These are phyloP conservation scores for Pao palembangensis DNA, from an alignment of 2,113 vertebrate species.

Conservation along the genomic window DNA sequence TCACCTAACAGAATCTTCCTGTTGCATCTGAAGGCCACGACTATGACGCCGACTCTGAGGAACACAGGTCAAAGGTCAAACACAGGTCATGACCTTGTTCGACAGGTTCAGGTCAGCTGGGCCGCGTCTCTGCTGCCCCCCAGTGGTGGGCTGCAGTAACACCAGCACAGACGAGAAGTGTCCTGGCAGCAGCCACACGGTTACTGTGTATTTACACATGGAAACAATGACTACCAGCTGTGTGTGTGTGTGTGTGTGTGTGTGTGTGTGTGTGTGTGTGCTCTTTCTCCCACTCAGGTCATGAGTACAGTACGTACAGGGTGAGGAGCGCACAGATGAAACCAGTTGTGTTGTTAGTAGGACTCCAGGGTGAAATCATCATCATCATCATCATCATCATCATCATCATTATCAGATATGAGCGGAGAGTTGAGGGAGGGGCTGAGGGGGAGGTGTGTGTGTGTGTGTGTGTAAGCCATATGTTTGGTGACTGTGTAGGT, in stretches of 20 bases:
- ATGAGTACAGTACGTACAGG: constrained; percentile 47
- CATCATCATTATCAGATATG: no score
- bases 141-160: not conserved
- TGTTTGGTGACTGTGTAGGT: constrained; percentile 61
- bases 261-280: constrained; percentile 22
- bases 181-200: no score
- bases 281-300: constrained; percentile 70
- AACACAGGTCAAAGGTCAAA: no score
- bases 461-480: constrained; percentile 38
- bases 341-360: constrained; percentile 61
- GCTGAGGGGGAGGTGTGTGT: constrained; percentile 36
- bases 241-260: constrained; percentile 3
- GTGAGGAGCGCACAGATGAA: constrained; percentile 62
- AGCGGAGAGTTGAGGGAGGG: not conserved
- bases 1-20: no score
- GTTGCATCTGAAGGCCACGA: no score
- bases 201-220: not conserved
- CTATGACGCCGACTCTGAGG: no score
- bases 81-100: no score
- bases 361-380: constrained; percentile 66
- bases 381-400: constrained; percentile 15
- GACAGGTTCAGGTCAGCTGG: no score
- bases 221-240: not conserved
- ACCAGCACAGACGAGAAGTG: no score
- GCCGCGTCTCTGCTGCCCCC: not conserved